Evolutionary conservation across 2,113 vertebrate species (phyloP).

Genomic region (Leucoraja erinaceus): DNA sequence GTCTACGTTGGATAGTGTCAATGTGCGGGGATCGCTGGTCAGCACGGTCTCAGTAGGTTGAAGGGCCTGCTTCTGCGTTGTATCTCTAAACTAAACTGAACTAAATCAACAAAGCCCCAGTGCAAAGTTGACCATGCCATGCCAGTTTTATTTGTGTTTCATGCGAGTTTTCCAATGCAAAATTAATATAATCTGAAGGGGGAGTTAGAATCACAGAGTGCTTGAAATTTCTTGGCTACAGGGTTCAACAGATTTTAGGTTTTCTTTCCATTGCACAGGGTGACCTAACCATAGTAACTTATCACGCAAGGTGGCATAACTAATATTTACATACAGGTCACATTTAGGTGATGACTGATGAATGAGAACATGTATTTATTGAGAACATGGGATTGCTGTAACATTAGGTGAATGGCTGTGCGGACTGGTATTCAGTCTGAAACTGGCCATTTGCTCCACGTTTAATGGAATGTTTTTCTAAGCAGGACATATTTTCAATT

Average conservation of each 20-base stretch:
- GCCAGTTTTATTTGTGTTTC: background rate
- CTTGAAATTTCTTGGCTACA: background rate
- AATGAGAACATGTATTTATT: background rate
- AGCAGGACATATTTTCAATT: too few species aligned
- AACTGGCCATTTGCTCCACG: background rate
- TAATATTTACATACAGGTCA: background rate
- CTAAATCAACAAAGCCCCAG: background rate
- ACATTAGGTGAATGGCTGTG: background rate
- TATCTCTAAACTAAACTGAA: too few species aligned
- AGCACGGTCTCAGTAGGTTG: too few species aligned
- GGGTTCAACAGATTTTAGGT: background rate
- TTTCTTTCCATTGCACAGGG: background rate
- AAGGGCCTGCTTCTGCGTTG: too few species aligned
- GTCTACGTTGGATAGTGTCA: too few species aligned
- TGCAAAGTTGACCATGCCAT: background rate
- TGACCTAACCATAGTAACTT: background rate
- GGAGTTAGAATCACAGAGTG: background rate
- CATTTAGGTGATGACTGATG: too few species aligned
- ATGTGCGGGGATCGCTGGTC: too few species aligned
- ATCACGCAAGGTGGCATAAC: background rate
- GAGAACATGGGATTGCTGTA: background rate
- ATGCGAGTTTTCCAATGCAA: background rate
- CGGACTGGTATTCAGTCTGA: background rate
- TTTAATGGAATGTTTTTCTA: background rate
- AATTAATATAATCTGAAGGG: background rate